A percentile compares a stretch with the other conserved stretches of the same genome.
Evolutionary conservation across 2,888 invertebrate species (phyloP).

Genomic region (Scaeva pyrastri): DNA sequence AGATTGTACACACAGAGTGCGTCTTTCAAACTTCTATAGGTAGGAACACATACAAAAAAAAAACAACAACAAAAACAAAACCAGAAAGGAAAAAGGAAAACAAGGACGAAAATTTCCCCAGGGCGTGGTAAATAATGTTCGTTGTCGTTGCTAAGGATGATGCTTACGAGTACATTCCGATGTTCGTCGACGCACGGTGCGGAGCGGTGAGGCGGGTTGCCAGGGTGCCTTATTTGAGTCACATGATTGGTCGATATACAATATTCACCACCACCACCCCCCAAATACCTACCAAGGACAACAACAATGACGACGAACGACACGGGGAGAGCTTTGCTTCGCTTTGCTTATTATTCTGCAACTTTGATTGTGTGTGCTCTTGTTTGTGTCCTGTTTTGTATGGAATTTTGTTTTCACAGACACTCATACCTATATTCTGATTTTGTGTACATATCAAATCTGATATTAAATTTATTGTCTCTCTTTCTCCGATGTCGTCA

Average conservation of each 20-base stretch:
- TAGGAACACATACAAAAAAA: neutral
- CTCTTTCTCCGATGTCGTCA: constrained; percentile 48
- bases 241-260: constrained; percentile 69
- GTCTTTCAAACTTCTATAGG: constrained; percentile 46
- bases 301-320: neutral
- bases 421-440: too few relatives aligned
- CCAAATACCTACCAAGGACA: constrained; percentile 27
- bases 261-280: constrained; percentile 40
- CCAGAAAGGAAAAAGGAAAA: neutral
- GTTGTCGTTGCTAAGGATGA: constrained; percentile 72
- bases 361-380: constrained; percentile 12
- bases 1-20: constrained; percentile 14
- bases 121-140: constrained; percentile 73
- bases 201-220: too few relatives aligned
- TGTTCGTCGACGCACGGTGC: too few relatives aligned
- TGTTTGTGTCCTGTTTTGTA: constrained; percentile 1
- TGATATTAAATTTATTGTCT: constrained; percentile 71
- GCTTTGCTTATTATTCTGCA: too few relatives aligned
- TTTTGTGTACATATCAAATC: constrained; percentile 24
- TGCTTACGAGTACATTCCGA: constrained; percentile 59
- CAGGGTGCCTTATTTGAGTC: constrained; percentile 71
- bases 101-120: constrained; percentile 71
- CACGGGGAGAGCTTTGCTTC: too few relatives aligned
- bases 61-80: neutral
- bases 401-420: constrained; percentile 15